Evolutionary conservation across 2,113 vertebrate species (phyloP).

Genomic region (Alexandromys fortis): DNA sequence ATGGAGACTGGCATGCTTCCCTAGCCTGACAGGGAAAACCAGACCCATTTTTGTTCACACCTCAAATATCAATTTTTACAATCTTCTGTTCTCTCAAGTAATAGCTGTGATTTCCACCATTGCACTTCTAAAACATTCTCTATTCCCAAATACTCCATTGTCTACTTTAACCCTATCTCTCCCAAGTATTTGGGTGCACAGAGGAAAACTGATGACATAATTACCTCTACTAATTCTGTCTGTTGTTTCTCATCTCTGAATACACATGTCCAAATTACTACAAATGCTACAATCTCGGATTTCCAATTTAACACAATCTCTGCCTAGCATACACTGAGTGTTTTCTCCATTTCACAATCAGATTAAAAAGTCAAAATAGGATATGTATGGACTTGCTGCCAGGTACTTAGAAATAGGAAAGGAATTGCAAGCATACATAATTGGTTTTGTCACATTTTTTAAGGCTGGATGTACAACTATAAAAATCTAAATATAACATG

Average conservation of each 20-base stretch:
- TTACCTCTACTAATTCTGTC: background rate
- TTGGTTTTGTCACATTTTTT: background rate
- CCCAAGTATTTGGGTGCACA: background rate
- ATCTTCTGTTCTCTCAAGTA: background rate
- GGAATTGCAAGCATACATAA: background rate
- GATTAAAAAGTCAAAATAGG: background rate
- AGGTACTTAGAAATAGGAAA: background rate
- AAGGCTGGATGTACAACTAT: background rate
- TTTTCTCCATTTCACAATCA: background rate
- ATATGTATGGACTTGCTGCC: slow-evolving; percentile 12
- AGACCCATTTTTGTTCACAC: background rate
- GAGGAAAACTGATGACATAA: background rate
- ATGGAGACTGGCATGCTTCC: background rate
- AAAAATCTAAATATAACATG: background rate
- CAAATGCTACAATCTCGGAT: background rate
- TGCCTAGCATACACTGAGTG: background rate
- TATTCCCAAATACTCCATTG: background rate
- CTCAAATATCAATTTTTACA: background rate
- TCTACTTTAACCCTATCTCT: background rate
- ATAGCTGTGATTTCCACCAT: background rate
- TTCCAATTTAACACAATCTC: slow-evolving; percentile 10
- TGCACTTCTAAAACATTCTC: background rate
- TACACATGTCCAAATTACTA: background rate
- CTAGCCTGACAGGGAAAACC: background rate
- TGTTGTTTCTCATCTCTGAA: background rate